Evolutionary conservation across 2,113 vertebrate genomes (phyloP).

Genomic region (Thamnophis sirtalis): DNA sequence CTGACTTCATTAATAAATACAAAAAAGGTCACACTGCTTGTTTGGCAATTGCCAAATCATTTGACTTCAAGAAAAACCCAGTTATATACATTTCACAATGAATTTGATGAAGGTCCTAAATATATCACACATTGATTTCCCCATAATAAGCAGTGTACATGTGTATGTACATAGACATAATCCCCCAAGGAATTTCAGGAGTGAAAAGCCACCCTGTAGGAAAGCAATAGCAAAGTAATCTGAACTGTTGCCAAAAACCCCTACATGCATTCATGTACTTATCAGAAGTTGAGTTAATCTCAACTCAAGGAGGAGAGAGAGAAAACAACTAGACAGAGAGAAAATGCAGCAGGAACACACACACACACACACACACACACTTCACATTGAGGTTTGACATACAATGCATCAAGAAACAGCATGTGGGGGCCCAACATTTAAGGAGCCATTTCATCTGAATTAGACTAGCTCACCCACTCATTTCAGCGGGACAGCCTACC

Average conservation of each 20-base stretch:
- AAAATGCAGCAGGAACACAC: background rate
- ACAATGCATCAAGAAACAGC: background rate
- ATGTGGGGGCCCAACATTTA: background rate
- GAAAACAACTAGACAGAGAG: background rate
- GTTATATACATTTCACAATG: background rate
- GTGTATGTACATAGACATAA: background rate
- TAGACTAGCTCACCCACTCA: background rate
- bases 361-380: background rate
- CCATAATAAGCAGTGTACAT: background rate
- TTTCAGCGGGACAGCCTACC: background rate
- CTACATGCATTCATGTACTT: background rate
- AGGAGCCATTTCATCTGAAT: background rate
- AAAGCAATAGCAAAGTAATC: background rate
- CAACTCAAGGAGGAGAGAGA: background rate
- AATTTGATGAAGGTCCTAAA: background rate
- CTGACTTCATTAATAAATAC: background rate
- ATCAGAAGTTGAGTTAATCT: background rate
- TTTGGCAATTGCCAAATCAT: background rate
- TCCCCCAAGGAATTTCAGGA: background rate
- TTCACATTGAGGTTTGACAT: background rate
- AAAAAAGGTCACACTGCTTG: background rate
- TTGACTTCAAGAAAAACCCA: background rate
- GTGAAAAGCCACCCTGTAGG: background rate
- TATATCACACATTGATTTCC: background rate
- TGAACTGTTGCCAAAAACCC: background rate